A percentile compares a stretch with the other conserved stretches of the same genome.
phyloP scores from a whole-genome alignment of 2,888 invertebrate species.

The Watsonalla binaria region DNA sequence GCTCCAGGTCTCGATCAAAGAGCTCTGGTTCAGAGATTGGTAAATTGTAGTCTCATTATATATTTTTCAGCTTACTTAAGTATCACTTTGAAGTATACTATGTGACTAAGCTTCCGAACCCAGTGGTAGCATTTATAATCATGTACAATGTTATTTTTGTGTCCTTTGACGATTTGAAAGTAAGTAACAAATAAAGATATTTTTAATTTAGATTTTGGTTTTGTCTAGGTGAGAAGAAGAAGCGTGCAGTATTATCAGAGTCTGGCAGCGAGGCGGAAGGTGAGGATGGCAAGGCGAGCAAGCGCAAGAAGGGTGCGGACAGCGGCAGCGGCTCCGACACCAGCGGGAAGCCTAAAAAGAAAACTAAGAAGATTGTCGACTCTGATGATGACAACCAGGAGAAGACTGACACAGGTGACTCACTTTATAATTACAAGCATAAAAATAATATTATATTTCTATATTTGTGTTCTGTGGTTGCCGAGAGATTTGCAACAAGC shows the following conservation, averaged over 20 bases:
- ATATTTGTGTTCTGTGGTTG: too few species aligned
- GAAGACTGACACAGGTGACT: conserved; percentile 54
- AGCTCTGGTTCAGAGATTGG: conserved; percentile 58
- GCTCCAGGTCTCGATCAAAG: conserved; percentile 63
- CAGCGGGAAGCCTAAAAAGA: conserved; percentile 64
- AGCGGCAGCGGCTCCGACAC: conserved; percentile 70
- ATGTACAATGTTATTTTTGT: too few species aligned
- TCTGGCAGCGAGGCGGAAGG: conserved; percentile 69
- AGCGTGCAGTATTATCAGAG: conserved; percentile 68
- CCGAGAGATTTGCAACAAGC: too few species aligned
- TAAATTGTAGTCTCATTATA: conserved; percentile 14
- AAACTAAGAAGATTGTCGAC: conserved; percentile 80
- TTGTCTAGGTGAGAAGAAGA: conserved; percentile 52
- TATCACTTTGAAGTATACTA: too few species aligned
- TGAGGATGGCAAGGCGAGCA: conserved; percentile 35
- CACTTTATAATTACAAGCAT: too few species aligned
- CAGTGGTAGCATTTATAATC: too few species aligned
- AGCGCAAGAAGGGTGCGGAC: conserved; percentile 65
- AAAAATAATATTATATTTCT: too few species aligned
- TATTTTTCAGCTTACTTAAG: too few species aligned
- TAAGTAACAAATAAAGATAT: too few species aligned
- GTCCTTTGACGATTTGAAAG: too few species aligned
- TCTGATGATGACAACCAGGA: conserved; percentile 80
- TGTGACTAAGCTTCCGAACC: too few species aligned
- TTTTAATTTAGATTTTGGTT: too few species aligned